Evolutionary conservation across 2,113 vertebrate species (phyloP), one percentile per base, ranked within the genome.

Genomic region (Sporophila hypoxantha): DNA sequence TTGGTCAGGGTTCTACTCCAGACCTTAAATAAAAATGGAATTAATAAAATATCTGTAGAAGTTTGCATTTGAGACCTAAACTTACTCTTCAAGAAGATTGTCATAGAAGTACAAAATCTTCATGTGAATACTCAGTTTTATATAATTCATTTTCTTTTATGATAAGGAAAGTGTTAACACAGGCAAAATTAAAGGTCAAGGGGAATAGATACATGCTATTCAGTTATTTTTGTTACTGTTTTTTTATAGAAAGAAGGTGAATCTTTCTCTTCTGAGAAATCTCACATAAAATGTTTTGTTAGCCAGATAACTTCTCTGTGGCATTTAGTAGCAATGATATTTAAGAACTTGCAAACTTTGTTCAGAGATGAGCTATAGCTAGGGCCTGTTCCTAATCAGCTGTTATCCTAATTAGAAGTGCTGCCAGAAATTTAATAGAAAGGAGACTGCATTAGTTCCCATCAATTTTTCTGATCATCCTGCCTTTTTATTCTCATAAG

Each of bases 91-190:
- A 66, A 75, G 29, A 79, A 50, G 17, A 68, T 52, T 82, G 4
- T 57, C 6, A 26, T 3, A 55, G 16, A 57, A 46, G 8, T 74
- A 90, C 23, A 76, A 93, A 93, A 82, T 66, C 90, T 89, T 84
- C 17, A 73, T 14, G 30, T 34, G 36, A 87, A 76, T 36, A 74
- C n/a, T 82, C 26, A 56, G 13, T 76, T 78, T 79, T 22, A 22
- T 42, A 18, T 27, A 1, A 67, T 88, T 85, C 93, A 59, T 56
- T 91, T 85, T 85, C 21, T 94, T 92, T 93, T 92, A 64, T 83
- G 61, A 76, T 89, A 69, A 89, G 37, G 53, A 92, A 94, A 95
- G 82, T 94, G 52, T 93, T 93, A 92, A 59, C 70, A 91, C 79
- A 91, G 93, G 81, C 82, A 62, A 78, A 92, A 92, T 88, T 67